Base-by-base conservation (phyloP, 2,888 invertebrate species). In the Tanytarsus gracilentus region DNA sequence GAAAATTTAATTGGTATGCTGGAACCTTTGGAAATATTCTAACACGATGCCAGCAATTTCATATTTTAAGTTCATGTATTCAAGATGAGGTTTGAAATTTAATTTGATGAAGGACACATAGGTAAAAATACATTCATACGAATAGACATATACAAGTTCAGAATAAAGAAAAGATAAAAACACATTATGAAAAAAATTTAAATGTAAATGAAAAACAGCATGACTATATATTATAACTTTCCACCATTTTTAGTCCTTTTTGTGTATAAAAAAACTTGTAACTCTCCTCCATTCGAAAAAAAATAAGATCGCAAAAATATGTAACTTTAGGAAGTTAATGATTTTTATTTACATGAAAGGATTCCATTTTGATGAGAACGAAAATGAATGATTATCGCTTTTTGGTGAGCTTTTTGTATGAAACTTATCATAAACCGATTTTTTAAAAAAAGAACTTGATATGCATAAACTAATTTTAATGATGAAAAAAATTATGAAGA, bases 401-500 rank as follows among this genome's bases (percentile, higher is more conserved):
- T 40, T 23, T 33, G 55, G 26, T 55, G 40, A 55, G 30, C 30
- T 29, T 30, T 30, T 16, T 16, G 18, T 6, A 29, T 14, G 51
- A 29, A 25, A 51, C 7, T 29, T n/a, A 48, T 5, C 27, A 29
- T 21, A 44, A 44, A 7, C 8, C 27, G 30, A 6, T 51, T 29
- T 30, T 30, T n/a, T 26, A 49, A 49, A 14, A 8, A 39, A 30
- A 30, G 11, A 30, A 30, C 30, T 27, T 51, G 30, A 29, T 30
- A 30, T 51, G 14, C 27, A 30, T 30, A 30, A 49, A 25, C 4
- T n/a, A 5, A 29, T 16, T 18, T n/a, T 7, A 29, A 29, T 29
- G 29, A 50, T 50, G 50, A 50, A 40, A 25, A 23, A 50, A 40
- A 50, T 50, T n/a, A n/a, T n/a, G n/a, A n/a, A n/a, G n/a, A n/a